These are phyloP conservation scores for Corapipo altera DNA, from an alignment of 2,113 vertebrate species.

Conservation along the genomic window DNA sequence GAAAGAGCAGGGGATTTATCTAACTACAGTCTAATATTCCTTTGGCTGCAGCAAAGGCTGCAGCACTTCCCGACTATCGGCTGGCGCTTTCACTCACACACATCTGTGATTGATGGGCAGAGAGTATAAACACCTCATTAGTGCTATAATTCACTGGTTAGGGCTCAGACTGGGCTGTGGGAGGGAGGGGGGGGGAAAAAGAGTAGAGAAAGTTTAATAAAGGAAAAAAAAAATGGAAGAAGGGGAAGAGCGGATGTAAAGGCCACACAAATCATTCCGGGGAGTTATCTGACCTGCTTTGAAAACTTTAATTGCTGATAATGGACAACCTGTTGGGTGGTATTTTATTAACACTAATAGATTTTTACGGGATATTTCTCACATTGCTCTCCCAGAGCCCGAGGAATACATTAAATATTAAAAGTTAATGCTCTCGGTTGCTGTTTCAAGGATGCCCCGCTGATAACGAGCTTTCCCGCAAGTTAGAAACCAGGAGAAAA, in stretches of 20 bases:
- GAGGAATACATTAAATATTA: constrained; percentile 76
- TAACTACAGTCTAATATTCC: background rate
- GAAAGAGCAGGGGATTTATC: background rate
- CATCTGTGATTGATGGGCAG: constrained; percentile 60
- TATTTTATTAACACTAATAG: constrained; percentile 78
- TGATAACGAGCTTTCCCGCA: constrained; percentile 74
- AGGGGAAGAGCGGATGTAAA: constrained; percentile 3
- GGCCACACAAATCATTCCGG: constrained; percentile 30
- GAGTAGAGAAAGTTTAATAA: constrained; percentile 61
- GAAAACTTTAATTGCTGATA: constrained; percentile 74
- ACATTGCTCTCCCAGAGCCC: constrained; percentile 70
- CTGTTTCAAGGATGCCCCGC: constrained; percentile 67
- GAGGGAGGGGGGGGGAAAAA: background rate
- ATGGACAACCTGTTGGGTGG: constrained; percentile 72
- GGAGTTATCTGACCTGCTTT: constrained; percentile 53
- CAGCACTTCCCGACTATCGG: constrained; percentile 37
- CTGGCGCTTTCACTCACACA: constrained; percentile 33
- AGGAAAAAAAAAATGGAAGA: constrained; percentile 16
- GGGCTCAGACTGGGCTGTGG: constrained; percentile 33
- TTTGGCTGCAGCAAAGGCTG: constrained; percentile 24
- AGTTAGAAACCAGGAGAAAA: constrained; percentile 52
- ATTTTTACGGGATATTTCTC: constrained; percentile 77
- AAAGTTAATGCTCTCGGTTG: constrained; percentile 68
- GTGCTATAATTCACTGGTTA: constrained; percentile 48
- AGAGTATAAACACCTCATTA: constrained; percentile 64